Evolutionary conservation across 2,888 invertebrate species (phyloP), one percentile per base, ranked within the genome.

Genomic region (Nipponacmea schrenckii): DNA sequence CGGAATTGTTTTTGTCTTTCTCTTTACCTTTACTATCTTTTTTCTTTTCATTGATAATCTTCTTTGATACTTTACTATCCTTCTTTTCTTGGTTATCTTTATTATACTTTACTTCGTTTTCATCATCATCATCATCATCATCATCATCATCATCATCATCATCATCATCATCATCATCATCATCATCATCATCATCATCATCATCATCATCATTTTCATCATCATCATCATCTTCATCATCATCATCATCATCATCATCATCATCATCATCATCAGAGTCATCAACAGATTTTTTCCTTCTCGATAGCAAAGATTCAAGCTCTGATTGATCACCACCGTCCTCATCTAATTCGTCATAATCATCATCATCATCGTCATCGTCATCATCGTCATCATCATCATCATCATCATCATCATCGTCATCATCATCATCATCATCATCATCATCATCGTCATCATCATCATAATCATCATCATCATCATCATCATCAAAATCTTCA

Each of bases 101-200:
- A 64, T 2, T 27, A 24, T 64, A 12, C 7, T 65, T 15, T 1
- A 44, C 65, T 15, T 65, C 64, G n/a, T 64, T 44, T 4, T 39
- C 64, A 20, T 68, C 62, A 0, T 56, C 68, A 12, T 68, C 62
- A 10, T 50, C 45, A 15, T 68, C 15, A n/a, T 68, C 68, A 31
- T 62, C 44, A 20, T 62, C 62, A n/a, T 68, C 24, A 17, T 68
- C 62, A 17, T 20, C 44, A n/a, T 68, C 62, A n/a, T 62, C 50
- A 14, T 12, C 68, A 39, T 26, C 62, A 15, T 62, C 68, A 8
- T 62, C 62, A 12, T 68, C 62, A 24, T 68, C 62, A 62, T 68
- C 62, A 63, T 20, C 62, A 27, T 31, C 63, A 17, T 68, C 39
- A 1, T 26, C 27, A 20, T 68, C 62, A 2, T 67, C 48, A 24